Evolutionary conservation across 2,113 vertebrate genomes (phyloP).

Genomic region (Artemisiospiza belli): DNA sequence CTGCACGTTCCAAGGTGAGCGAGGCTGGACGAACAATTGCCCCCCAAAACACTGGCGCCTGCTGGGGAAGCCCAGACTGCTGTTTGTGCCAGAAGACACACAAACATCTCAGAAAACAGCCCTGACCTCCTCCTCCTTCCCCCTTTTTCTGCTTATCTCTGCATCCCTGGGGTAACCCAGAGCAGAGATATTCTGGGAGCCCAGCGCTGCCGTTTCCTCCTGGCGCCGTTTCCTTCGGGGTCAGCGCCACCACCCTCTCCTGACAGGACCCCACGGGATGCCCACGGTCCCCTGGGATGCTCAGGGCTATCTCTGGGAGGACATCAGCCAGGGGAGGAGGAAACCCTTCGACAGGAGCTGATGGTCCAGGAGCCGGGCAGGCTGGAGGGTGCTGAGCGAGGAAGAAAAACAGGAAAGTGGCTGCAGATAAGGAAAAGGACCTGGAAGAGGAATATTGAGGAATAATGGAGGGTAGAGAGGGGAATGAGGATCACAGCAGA

Average conservation of each 20-base stretch:
- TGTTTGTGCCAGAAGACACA: background rate
- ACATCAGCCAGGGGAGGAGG: background rate
- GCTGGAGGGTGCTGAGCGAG: background rate
- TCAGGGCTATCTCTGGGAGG: constrained; percentile 21
- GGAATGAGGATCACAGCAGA: background rate
- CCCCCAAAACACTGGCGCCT: background rate
- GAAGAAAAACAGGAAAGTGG: constrained; percentile 72
- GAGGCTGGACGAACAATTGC: background rate
- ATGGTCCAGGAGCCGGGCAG: background rate
- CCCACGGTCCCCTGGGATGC: background rate
- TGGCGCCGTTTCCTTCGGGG: background rate
- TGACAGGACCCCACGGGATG: background rate
- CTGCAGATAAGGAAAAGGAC: constrained; percentile 61
- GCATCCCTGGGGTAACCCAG: constrained; percentile 10
- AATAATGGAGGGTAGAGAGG: constrained; percentile 17
- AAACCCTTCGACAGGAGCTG: constrained; percentile 13
- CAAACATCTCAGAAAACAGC: constrained; percentile 5
- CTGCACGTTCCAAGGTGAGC: background rate
- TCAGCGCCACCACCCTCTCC: constrained; percentile 1
- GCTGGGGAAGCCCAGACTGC: background rate
- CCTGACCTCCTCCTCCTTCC: constrained; percentile 28
- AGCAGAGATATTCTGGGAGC: constrained; percentile 7
- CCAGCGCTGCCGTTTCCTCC: background rate
- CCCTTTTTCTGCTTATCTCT: constrained; percentile 34
- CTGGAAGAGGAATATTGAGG: constrained; percentile 6